Base-by-base conservation (phyloP, 2,113 vertebrate genomes). In the Maccullochella peelii region DNA sequence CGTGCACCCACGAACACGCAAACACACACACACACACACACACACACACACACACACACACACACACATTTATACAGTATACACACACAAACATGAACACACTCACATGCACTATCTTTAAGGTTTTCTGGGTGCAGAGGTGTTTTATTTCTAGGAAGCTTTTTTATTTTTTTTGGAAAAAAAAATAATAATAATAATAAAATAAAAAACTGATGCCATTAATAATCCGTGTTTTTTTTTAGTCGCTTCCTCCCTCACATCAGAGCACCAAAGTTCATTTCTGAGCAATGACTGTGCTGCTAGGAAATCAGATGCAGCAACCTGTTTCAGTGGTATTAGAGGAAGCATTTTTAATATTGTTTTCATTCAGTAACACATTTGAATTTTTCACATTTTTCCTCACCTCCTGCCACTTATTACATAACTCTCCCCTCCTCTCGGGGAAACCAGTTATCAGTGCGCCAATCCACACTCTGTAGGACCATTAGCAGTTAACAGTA, bases 61-160 rank as follows among this genome's bases (percentile, higher is more conserved):
- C 20, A n/a, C 52, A 42, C 16, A 42, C 77, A 47, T 30, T 27
- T 20, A 58, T 42, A 27, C 49, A 18, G 65, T 44, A 16, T 18
- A 9, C 25, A 44, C 4, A 77, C 71, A 68, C 68, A 57, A 42
- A 21, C 49, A 85, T n/a, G 49, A 25, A 72, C 30, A 77, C 68
- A 63, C 81, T 40, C 66, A 52, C 74, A 66, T 27, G 74, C 50
- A 52, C 9, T 30, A 36, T 30, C 40, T 75, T 33, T 23, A 69
- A 40, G 55, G 54, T 62, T 84, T 84, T 79, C 54, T 5, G 44
- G 67, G 47, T 65, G 80, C 52, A 81, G 67, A 78, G 82, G 67
- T 79, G 79, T 78, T 82, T 83, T 85, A 86, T 90, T 90, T 91
- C 69, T 63, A 67, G 80, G 33, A 76, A 36, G 15, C 8, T 49